Base-by-base conservation (phyloP, 1,140 invertebrate genomes). In the Globodera rostochiensis region DNA sequence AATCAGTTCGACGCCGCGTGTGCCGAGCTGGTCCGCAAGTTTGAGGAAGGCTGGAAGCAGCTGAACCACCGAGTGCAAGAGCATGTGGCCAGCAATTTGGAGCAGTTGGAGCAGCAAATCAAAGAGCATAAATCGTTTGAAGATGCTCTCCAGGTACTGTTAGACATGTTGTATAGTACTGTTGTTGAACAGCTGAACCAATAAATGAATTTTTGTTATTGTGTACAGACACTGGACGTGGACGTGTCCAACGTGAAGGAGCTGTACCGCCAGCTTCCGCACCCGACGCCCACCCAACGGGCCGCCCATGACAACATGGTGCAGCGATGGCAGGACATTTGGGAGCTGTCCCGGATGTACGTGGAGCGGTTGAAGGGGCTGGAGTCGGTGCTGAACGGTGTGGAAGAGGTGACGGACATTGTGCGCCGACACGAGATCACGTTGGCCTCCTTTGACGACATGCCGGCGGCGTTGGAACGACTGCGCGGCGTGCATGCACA, bases 401-500 rank as follows among this genome's bases (percentile, higher is more conserved):
- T 98, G 78, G 95, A 97, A 83, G 95, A 97, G 84, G 94, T 96
- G 78, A 93, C 94, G 57, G 93, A 94, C 87, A 93, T 94, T 25
- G 94, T 98, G 73, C 94, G 94, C 15, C 95, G 96, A 84, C 94
- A 97, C 85, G 96, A 98, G 91, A 93, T 95, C 81, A 95, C 96
- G 89, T 91, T 98, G 64, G 93, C 94, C 21, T 93, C 94, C 19
- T 95, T 94, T 87, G 93, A 94, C 79, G 94, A 95, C 87, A 90
- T 96, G 89, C 94, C 95, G 2, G 93, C 94, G 45, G 94, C 95
- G 74, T 91, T 94, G n/a, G 93, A 95, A 79, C 92, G 92, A 9
- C 88, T 96, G 46, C 92, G 94, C 84, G 92, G 91, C 67, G 93
- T 94, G 60, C 91, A 91, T 80, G 84, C 90, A 64, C 90, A 91